Evolutionary conservation across 1,140 invertebrate genomes (phyloP).

Genomic region (Pogonomyrmex californicus): DNA sequence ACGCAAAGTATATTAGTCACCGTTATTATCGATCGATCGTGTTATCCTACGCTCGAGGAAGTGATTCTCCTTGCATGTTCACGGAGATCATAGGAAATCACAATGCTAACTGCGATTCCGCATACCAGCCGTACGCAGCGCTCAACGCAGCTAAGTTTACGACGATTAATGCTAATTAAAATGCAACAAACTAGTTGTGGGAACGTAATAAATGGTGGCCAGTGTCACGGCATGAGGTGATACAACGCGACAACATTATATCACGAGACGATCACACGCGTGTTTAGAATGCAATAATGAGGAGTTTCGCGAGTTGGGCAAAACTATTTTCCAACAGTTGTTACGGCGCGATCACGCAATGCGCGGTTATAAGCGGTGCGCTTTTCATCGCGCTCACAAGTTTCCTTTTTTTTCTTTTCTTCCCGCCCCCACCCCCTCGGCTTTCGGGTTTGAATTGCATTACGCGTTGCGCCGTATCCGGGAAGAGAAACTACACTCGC

Average conservation of each 20-base stretch:
- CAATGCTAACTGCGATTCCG: constrained; percentile 15
- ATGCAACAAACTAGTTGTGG: constrained; percentile 20
- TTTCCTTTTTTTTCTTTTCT: constrained; percentile 72
- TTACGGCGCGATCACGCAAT: constrained; percentile 75
- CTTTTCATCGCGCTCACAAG: constrained; percentile 74
- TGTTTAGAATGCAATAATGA: constrained; percentile 57
- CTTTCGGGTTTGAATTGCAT: constrained; percentile 70
- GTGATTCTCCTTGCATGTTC: constrained; percentile 46
- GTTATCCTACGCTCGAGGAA: not conserved
- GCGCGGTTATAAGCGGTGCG: constrained; percentile 71
- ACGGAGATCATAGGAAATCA: constrained; percentile 31
- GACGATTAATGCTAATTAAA: constrained; percentile 45
- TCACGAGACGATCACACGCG: constrained; percentile 7
- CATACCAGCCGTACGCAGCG: constrained; percentile 1
- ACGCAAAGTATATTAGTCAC: constrained; percentile 29
- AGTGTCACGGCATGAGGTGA: constrained; percentile 26
- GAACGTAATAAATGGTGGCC: not conserved
- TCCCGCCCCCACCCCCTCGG: not conserved
- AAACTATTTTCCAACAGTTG: constrained; percentile 75
- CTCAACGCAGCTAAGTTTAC: constrained; percentile 6
- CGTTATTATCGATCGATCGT: constrained; percentile 48
- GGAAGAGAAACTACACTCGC: constrained; percentile 63
- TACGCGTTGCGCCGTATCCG: constrained; percentile 67
- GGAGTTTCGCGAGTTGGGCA: constrained; percentile 53
- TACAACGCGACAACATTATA: constrained; percentile 46